A percentile compares a stretch with the other conserved stretches of the same genome.
phyloP scores from a whole-genome alignment of 2,113 vertebrate species.

The Pavo muticus region DNA sequence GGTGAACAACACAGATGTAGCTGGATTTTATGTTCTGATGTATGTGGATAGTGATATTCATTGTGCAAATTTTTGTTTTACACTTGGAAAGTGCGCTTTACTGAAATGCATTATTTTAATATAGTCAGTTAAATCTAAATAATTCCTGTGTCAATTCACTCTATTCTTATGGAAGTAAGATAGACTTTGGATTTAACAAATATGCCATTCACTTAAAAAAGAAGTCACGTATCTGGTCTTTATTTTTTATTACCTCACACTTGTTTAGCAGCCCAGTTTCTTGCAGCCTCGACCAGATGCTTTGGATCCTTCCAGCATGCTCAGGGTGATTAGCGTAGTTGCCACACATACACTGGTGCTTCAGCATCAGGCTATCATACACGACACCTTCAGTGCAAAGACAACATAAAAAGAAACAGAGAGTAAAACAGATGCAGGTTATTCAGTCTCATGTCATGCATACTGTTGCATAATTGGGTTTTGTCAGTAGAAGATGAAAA shows the following conservation, averaged over 20 bases:
- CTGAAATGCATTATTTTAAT: neutral
- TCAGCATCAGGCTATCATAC: slow-evolving; percentile 84
- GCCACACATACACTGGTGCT: slow-evolving; percentile 85
- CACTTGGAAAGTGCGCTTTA: neutral
- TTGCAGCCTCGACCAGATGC: slow-evolving; percentile 87
- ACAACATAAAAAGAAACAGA: slow-evolving; percentile 14
- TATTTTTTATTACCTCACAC: slow-evolving; percentile 80
- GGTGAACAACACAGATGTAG: neutral
- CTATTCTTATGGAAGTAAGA: neutral
- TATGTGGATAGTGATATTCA: neutral
- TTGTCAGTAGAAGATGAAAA: neutral
- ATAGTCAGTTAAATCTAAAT: neutral
- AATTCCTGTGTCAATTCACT: neutral
- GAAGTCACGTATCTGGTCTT: neutral
- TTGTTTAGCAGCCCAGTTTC: slow-evolving; percentile 83
- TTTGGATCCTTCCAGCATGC: slow-evolving; percentile 84
- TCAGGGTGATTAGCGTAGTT: slow-evolving; percentile 81
- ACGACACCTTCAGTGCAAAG: slow-evolving; percentile 77
- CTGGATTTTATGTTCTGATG: neutral
- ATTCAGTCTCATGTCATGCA: neutral
- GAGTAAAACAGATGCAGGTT: neutral
- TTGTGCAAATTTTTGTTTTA: neutral
- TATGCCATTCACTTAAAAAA: neutral
- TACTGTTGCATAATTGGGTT: neutral
- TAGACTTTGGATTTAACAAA: neutral